These are phyloP conservation scores for Madoqua kirkii DNA, from an alignment of 2,113 vertebrate species.

Conservation along the genomic window DNA sequence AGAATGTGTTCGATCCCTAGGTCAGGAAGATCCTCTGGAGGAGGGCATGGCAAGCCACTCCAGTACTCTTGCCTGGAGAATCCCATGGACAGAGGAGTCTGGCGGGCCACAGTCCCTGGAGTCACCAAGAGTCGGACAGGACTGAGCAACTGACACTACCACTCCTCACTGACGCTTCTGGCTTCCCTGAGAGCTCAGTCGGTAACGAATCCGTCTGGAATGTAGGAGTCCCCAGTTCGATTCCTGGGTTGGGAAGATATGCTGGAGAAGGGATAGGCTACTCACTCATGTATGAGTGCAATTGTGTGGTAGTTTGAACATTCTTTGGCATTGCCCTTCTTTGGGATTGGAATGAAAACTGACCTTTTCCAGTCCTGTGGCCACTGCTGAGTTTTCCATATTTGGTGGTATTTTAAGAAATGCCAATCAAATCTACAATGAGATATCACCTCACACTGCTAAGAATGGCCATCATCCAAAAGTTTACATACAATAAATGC, in stretches of 20 bases:
- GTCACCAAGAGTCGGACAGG: accelerated
- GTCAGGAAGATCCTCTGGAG: too few species aligned
- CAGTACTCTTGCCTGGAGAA: too few species aligned
- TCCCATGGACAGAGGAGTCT: too few species aligned
- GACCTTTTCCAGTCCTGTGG: not conserved
- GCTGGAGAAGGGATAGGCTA: too few species aligned
- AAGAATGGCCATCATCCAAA: too few species aligned
- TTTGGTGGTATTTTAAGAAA: not conserved
- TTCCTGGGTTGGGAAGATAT: too few species aligned
- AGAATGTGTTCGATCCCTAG: too few species aligned
- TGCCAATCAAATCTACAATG: not conserved
- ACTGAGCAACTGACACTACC: not conserved
- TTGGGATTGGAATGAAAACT: not conserved
- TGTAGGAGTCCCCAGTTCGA: not conserved
- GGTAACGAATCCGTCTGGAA: not conserved
- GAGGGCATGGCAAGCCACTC: too few species aligned
- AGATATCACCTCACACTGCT: not conserved
- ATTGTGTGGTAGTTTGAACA: not conserved
- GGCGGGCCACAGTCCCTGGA: too few species aligned
- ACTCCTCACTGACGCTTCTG: not conserved
- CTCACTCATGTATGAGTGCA: too few species aligned
- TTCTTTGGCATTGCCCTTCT: not conserved
- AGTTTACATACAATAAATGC: too few species aligned
- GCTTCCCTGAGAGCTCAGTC: not conserved
- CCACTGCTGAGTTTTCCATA: not conserved